Conservation (phyloP, 1,140 invertebrate species). For the Palaemon carinicauda region DNA sequence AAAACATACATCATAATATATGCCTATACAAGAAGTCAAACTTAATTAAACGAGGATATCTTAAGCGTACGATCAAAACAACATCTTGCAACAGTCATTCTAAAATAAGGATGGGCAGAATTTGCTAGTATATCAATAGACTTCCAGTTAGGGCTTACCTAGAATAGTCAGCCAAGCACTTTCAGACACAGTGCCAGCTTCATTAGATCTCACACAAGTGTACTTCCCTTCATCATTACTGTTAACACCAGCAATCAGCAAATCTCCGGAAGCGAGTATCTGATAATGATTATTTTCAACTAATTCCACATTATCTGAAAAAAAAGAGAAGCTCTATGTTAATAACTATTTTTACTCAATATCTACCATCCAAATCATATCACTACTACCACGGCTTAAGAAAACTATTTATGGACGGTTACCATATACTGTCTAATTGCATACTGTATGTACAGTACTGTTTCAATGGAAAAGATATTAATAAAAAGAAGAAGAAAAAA, state of each 20-base stretch:
- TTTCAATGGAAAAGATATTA: no score
- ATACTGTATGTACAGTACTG: no score
- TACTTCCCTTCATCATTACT: slow-evolving; percentile 86
- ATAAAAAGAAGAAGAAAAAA: no score
- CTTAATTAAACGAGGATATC: no score
- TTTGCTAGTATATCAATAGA: background rate
- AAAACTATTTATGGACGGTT: no score
- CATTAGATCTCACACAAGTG: slow-evolving; percentile 86
- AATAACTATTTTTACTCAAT: slow-evolving; percentile 58
- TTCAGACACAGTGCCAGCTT: slow-evolving; percentile 83
- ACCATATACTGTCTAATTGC: no score
- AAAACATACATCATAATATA: no score
- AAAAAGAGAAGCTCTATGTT: slow-evolving; percentile 33
- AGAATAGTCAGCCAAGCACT: slow-evolving; percentile 83
- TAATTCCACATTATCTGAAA: slow-evolving; percentile 23
- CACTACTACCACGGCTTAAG: no score
- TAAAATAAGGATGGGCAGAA: no score
- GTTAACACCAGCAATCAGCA: slow-evolving; percentile 85
- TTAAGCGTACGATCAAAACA: no score
- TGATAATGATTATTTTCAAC: slow-evolving; percentile 66
- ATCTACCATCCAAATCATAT: background rate
- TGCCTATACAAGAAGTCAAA: no score
- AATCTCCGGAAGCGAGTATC: slow-evolving; percentile 83
- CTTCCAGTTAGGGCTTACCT: slow-evolving; percentile 69
- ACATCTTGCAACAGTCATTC: no score